These are phyloP conservation scores for Pheosia tremula DNA, from an alignment of 2,888 invertebrate species.

Conservation along the genomic window DNA sequence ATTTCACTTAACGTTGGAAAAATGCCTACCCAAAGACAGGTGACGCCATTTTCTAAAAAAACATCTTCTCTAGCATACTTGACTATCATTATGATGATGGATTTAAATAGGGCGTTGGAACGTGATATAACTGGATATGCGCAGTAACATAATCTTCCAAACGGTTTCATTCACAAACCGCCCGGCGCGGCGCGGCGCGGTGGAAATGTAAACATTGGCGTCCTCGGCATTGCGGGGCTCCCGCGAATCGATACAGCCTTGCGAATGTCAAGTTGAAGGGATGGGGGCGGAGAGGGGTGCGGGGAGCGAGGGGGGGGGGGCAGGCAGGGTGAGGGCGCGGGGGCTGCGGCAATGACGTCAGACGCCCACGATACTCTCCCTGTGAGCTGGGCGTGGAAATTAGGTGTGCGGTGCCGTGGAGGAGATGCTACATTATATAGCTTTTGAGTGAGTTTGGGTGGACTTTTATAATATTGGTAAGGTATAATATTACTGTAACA, in stretches of 20 bases:
- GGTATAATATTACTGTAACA: too few relatives aligned
- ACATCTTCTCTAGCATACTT: too few relatives aligned
- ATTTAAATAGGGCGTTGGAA: too few relatives aligned
- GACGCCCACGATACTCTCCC: constrained; percentile 49
- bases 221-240: constrained; percentile 54
- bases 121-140: too few relatives aligned
- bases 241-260: constrained; percentile 57
- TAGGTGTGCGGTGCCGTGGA: constrained; percentile 5
- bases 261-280: constrained; percentile 71
- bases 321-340: constrained; percentile 13
- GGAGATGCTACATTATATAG: constrained; percentile 14
- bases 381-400: constrained; percentile 36
- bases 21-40: too few relatives aligned
- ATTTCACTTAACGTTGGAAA: too few relatives aligned
- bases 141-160: neutral
- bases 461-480: too few relatives aligned
- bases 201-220: constrained; percentile 50
- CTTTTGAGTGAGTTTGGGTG: neutral
- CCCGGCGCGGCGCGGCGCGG: constrained; percentile 13
- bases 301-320: constrained; percentile 1
- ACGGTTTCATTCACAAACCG: constrained; percentile 46
- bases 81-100: too few relatives aligned
- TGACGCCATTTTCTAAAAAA: too few relatives aligned
- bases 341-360: constrained; percentile 54
- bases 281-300: constrained; percentile 17